Evolutionary conservation across 2,888 invertebrate species (phyloP).

Genomic region (Melanostoma mellinum): DNA sequence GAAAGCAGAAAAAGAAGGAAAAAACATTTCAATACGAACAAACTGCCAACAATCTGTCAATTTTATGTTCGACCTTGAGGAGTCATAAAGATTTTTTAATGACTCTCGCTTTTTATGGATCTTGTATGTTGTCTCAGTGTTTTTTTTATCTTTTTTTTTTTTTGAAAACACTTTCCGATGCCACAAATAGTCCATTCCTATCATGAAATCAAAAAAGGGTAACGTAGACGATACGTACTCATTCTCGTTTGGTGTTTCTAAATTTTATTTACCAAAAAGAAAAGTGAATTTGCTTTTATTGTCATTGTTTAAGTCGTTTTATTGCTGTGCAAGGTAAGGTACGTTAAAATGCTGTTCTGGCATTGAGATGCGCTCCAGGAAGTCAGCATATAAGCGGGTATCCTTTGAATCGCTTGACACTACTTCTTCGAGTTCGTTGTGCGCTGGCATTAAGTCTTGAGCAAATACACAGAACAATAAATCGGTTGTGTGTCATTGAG

Average conservation of each 20-base stretch:
- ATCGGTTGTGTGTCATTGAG: slow-evolving; percentile 11
- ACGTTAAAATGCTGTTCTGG: slow-evolving; percentile 53
- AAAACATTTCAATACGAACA: background rate
- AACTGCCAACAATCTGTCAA: slow-evolving; percentile 64
- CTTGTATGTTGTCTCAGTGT: slow-evolving; percentile 41
- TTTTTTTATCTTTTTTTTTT: slow-evolving; percentile 19
- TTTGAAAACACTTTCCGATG: slow-evolving; percentile 62
- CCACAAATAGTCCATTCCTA: slow-evolving; percentile 66
- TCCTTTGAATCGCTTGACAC: slow-evolving; percentile 31
- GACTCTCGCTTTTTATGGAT: slow-evolving; percentile 79
- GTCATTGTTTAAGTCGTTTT: slow-evolving; percentile 59
- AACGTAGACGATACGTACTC: slow-evolving; percentile 19
- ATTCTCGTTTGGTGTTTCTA: slow-evolving; percentile 40
- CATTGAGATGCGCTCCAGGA: slow-evolving; percentile 64
- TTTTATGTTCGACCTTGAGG: slow-evolving; percentile 79
- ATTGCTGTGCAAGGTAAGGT: slow-evolving; percentile 41
- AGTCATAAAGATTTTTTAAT: slow-evolving; percentile 81
- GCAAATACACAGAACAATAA: slow-evolving; percentile 7
- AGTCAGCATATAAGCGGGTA: slow-evolving; percentile 35
- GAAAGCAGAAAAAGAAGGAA: slow-evolving; percentile 41
- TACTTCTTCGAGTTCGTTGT: slow-evolving; percentile 13
- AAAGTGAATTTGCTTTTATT: slow-evolving; percentile 71
- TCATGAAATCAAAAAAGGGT: slow-evolving; percentile 62
- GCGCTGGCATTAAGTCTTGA: slow-evolving; percentile 13
- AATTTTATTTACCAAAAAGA: slow-evolving; percentile 45